These are phyloP conservation scores for Catostomus latipinnis DNA, from an alignment of 2,797 vertebrate species.

Conservation along the genomic window DNA sequence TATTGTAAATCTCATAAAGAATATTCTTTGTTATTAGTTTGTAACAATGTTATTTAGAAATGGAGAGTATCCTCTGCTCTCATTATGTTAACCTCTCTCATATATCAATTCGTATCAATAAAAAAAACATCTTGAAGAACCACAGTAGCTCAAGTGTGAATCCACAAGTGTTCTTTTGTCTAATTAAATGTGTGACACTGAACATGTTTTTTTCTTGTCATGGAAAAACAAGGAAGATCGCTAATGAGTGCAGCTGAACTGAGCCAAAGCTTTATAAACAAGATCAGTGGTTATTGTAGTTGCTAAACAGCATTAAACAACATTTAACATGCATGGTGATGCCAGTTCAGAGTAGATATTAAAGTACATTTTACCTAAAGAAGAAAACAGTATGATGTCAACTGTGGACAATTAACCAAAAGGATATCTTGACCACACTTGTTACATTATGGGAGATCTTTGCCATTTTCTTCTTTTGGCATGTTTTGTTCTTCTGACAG, in stretches of 20 bases:
- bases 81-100: not conserved
- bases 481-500: slow-evolving; percentile 69
- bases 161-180: not conserved
- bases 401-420: not conserved
- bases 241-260: slow-evolving; percentile 44
- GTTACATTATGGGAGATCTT: slow-evolving; percentile 62
- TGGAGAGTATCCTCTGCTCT: not conserved
- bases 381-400: slow-evolving; percentile 5
- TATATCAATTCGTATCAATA: not conserved
- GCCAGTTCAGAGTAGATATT: not conserved
- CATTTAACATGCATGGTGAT: slow-evolving; percentile 18
- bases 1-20: no score
- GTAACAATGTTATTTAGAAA: slow-evolving; percentile 55
- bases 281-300: slow-evolving; percentile 69
- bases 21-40: no score
- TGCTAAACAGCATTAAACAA: slow-evolving; percentile 69
- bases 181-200: slow-evolving; percentile 57
- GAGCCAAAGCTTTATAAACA: slow-evolving; percentile 60
- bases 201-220: slow-evolving; percentile 50
- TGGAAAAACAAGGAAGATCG: slow-evolving; percentile 40
- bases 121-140: not conserved
- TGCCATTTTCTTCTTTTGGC: slow-evolving; percentile 48
- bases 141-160: not conserved
- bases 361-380: not conserved
- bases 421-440: not conserved